phyloP scores from a whole-genome alignment of 2,797 vertebrate genomes.

The Xenops minutus region DNA sequence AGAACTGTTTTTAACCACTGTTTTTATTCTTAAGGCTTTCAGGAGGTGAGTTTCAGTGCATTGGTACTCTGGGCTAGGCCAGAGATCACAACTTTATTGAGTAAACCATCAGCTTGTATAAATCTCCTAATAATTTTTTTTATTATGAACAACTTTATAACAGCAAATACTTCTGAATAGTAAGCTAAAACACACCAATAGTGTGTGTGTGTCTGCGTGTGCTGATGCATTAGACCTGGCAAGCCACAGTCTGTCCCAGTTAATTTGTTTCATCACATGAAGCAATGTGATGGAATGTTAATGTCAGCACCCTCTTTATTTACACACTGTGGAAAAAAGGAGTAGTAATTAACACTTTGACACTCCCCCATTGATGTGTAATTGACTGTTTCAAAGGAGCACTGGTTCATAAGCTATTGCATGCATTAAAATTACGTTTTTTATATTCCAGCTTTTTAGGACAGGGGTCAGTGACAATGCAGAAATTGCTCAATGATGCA shows the following conservation, averaged over 20 bases:
- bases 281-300: slow-evolving; percentile 97
- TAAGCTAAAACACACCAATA: not conserved
- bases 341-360: slow-evolving; percentile 99
- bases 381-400: slow-evolving; percentile 99
- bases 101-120: not conserved
- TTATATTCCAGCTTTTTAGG: slow-evolving; percentile 87
- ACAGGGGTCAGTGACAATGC: slow-evolving; percentile 94
- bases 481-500: slow-evolving; percentile 90
- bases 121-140: not conserved
- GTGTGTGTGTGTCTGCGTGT: not conserved
- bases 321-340: slow-evolving; percentile 93
- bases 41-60: not conserved
- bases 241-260: slow-evolving; percentile 75
- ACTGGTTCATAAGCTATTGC: slow-evolving; percentile 91
- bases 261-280: slow-evolving; percentile 87
- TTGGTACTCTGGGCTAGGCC: not conserved
- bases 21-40: not conserved
- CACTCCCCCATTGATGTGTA: slow-evolving; percentile 95
- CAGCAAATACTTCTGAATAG: not conserved
- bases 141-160: not conserved
- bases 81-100: not conserved
- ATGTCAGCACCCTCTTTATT: slow-evolving; percentile 99
- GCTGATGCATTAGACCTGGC: slow-evolving; percentile 70
- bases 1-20: not conserved
- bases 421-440: slow-evolving; percentile 94